A percentile compares a stretch with the other conserved stretches of the same genome.
phyloP scores from a whole-genome alignment of 2,888 invertebrate genomes.

The Clivina fossor region DNA sequence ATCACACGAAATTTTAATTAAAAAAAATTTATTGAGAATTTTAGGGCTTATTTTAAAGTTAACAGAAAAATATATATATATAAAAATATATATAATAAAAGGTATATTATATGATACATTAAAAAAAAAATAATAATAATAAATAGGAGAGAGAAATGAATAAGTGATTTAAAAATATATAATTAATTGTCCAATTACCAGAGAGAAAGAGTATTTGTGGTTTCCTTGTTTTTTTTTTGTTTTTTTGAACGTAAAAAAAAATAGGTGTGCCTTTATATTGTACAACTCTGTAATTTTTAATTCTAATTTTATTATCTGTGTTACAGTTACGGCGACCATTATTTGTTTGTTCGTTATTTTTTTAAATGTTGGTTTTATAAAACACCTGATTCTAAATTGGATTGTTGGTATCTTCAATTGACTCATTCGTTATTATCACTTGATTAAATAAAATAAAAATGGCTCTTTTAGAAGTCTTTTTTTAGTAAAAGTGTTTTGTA shows the following conservation, averaged over 20 bases:
- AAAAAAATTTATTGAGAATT: not conserved
- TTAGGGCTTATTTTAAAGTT: slow-evolving; percentile 29
- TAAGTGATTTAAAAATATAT: not conserved
- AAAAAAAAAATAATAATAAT: slow-evolving; percentile 22
- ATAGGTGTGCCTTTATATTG: slow-evolving; percentile 54
- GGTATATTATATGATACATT: slow-evolving; percentile 14
- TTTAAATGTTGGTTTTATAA: no score
- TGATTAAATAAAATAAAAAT: no score
- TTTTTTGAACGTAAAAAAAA: slow-evolving; percentile 36
- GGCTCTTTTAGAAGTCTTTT: no score
- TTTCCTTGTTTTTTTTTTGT: slow-evolving; percentile 17
- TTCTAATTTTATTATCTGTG: slow-evolving; percentile 26
- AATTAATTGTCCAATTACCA: slow-evolving; percentile 24
- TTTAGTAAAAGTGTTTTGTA: no score
- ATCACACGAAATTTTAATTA: not conserved
- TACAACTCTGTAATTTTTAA: slow-evolving; percentile 45
- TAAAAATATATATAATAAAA: slow-evolving; percentile 16
- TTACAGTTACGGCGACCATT: slow-evolving; percentile 32
- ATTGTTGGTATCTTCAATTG: no score
- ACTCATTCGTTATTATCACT: no score
- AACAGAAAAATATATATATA: slow-evolving; percentile 13
- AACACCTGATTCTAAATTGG: no score
- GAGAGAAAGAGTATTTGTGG: slow-evolving; percentile 26
- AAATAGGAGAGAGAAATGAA: not conserved
- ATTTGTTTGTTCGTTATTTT: no score